These are phyloP conservation scores for Aphelenchoides bicaudatus DNA, from an alignment of 2,888 invertebrate genomes.

Conservation along the genomic window DNA sequence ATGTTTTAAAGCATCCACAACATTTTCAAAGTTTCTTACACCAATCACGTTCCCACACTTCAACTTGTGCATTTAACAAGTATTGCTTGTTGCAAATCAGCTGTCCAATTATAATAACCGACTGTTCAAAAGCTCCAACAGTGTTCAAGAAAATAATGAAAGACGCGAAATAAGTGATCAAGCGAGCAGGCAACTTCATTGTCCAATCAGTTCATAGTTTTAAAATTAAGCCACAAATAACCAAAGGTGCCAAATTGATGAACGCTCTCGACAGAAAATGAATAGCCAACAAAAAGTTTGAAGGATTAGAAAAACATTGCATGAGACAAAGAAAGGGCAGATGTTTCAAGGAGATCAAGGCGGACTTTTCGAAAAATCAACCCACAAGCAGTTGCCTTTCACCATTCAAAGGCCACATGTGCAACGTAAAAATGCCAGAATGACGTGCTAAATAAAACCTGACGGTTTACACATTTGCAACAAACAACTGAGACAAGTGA, in stretches of 20 bases:
- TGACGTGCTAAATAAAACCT: not conserved
- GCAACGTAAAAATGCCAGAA: not conserved
- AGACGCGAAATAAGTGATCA: not conserved
- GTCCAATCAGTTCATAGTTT: not conserved
- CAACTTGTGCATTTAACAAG: conserved; percentile 30
- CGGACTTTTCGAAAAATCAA: not conserved
- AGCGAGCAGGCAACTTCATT: not conserved
- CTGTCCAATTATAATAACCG: conserved; percentile 33
- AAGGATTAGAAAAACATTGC: not conserved
- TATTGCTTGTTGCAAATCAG: conserved; percentile 35
- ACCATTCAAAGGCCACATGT: not conserved
- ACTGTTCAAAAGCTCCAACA: conserved; percentile 24
- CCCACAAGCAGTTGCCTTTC: not conserved
- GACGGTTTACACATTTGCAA: not conserved
- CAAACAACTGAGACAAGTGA: conserved; percentile 2
- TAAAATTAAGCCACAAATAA: not conserved
- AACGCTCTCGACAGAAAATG: too few species aligned
- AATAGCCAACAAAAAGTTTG: too few species aligned
- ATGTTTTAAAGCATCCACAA: conserved; percentile 3
- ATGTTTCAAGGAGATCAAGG: not conserved
- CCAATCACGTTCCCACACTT: conserved; percentile 38
- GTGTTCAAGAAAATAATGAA: conserved; percentile 18
- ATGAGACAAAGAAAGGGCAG: not conserved
- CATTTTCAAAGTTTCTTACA: conserved; percentile 30
- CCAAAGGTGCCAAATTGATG: conserved; percentile 7